Base-by-base conservation (phyloP, 1,140 invertebrate genomes). In the Parasteatoda tepidariorum region DNA sequence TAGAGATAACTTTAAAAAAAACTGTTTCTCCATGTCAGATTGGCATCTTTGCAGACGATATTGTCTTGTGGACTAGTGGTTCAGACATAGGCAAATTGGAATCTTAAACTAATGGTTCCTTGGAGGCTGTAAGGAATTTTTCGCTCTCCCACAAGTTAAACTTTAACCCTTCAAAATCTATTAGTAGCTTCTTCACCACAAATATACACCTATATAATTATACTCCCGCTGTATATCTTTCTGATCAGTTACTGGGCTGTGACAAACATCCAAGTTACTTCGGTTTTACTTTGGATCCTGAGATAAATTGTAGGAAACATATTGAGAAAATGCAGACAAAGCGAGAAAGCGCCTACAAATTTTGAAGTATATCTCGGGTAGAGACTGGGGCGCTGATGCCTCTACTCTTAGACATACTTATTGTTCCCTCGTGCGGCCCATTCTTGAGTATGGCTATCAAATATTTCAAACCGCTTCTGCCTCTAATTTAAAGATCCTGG, bases 181-280 rank as follows among this genome's bases (percentile, higher is more conserved):
- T 34, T 26, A 34, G 28, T 28, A 22, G 54, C 26, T 74, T 33
- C 70, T 74, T 74, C 30, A 74, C 70, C 9, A 57, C 70, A 3
- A 74, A 74, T 61, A 15, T 7, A 61, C 48, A 26, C 15, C 31
- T 61, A 7, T 59, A 61, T n/a, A 74, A 74, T 74, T 74, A 74
- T 22, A 26, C 7, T 33, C 55, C 54, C 7, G 11, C 2, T 33
- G 15, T 59, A 2, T 33, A 59, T 5, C 31, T 59, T 2, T 15
- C 5, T n/a, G 30, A 24, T 9, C 5, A 67, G 6, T 18, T 38
- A 18, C n/a, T 67, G 2, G 33, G 22, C 4, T 34, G 4, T 11
- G 38, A 26, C 13, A 67, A 67, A 38, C 11, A 3, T 34, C 62
- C 64, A 18, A 67, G 18, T 13, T 67, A 67, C 22, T 24, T 67